A percentile compares a stretch with the other conserved stretches of the same genome.
These are phyloP conservation scores for Hybos culiciformis DNA, from an alignment of 2,888 invertebrate genomes.

Conservation along the genomic window DNA sequence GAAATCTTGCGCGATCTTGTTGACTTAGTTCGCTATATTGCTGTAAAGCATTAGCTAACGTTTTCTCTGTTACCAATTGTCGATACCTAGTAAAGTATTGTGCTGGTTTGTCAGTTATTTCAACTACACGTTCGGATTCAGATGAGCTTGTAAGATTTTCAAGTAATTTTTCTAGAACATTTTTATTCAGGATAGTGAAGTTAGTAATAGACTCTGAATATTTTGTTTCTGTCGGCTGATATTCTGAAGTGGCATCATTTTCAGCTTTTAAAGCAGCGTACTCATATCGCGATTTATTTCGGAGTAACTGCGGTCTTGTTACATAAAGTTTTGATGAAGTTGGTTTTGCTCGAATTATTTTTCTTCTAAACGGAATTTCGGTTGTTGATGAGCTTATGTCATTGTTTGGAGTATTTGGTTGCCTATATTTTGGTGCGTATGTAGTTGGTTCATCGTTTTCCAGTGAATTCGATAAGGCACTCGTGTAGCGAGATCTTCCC, in stretches of 20 bases:
- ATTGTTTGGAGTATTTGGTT: conserved; percentile 11
- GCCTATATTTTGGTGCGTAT: conserved; percentile 28
- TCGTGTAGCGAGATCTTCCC: conserved; percentile 32
- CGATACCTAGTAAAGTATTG: conserved; percentile 30
- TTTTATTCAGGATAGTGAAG: conserved; percentile 19
- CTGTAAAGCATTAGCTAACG: conserved; percentile 27
- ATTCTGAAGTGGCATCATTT: conserved; percentile 1
- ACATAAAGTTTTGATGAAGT: neutral
- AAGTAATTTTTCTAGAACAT: no score
- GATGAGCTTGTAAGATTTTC: conserved; percentile 5
- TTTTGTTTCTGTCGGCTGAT: neutral
- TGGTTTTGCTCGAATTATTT: neutral
- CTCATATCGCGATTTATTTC: conserved; percentile 9
- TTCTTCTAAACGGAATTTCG: neutral
- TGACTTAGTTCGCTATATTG: neutral
- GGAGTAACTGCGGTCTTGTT: neutral
- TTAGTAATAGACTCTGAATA: conserved; percentile 8
- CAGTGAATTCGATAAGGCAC: conserved; percentile 21
- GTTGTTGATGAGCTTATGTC: conserved; percentile 1
- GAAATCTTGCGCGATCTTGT: conserved; percentile 10
- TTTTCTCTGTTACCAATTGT: conserved; percentile 23
- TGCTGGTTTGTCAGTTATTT: conserved; percentile 25
- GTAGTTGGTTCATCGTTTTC: conserved; percentile 29
- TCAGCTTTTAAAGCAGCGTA: conserved; percentile 10
- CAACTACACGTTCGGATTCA: conserved; percentile 18